A percentile compares a stretch with the other conserved stretches of the same genome.
phyloP scores from a whole-genome alignment of 2,888 invertebrate genomes.

The Drosophila kanekoi region DNA sequence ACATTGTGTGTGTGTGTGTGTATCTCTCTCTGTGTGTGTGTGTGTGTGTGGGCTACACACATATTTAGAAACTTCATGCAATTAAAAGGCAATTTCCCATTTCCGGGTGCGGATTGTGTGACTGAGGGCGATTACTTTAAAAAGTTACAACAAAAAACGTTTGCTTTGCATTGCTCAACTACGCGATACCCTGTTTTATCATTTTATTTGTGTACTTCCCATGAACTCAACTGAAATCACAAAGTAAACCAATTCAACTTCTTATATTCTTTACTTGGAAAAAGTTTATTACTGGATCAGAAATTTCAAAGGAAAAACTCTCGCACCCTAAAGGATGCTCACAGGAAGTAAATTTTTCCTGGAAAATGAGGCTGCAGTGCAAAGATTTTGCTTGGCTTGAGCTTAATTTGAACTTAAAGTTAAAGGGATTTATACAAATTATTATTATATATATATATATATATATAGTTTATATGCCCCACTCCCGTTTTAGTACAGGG shows the following conservation, averaged over 20 bases:
- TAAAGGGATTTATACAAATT: no score
- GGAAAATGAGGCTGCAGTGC: no score
- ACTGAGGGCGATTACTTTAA: slow-evolving; percentile 57
- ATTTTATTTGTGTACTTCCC: not conserved
- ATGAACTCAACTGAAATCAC: no score
- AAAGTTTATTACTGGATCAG: no score
- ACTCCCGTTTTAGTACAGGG: slow-evolving; percentile 3
- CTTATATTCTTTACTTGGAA: no score
- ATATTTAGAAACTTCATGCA: slow-evolving; percentile 53
- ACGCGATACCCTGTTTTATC: slow-evolving; percentile 13
- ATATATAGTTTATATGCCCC: not conserved
- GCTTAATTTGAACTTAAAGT: no score
- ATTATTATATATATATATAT: no score
- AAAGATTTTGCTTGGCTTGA: no score
- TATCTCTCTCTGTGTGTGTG: slow-evolving; percentile 3
- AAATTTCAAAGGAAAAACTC: no score
- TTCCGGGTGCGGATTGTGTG: slow-evolving; percentile 47
- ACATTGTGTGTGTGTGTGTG: not conserved
- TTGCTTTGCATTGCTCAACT: not conserved
- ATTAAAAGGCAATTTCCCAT: slow-evolving; percentile 72
- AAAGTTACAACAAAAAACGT: not conserved
- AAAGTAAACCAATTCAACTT: no score
- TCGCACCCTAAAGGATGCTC: no score
- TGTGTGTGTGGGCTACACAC: slow-evolving; percentile 13
- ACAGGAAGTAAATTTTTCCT: no score